Evolutionary conservation across 2,888 invertebrate species (phyloP).

Genomic region (Cepaea hortensis): DNA sequence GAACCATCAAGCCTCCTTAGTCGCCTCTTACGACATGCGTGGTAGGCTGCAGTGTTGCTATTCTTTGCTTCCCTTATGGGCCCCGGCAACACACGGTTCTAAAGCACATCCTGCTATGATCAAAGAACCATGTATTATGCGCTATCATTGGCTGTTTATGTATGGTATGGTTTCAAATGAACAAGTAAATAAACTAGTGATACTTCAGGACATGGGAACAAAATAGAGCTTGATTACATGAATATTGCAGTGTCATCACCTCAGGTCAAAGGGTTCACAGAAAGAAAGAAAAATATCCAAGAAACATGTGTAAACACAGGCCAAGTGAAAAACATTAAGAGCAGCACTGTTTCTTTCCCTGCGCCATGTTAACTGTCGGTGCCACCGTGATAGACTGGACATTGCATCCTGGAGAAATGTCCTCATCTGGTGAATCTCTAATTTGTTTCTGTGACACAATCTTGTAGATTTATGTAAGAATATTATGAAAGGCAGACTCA

Average conservation of each 20-base stretch:
- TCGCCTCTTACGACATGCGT: too few species aligned
- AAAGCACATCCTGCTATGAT: conserved; percentile 2
- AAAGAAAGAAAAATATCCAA: background rate
- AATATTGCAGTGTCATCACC: conserved; percentile 8
- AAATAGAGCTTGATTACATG: conserved; percentile 4
- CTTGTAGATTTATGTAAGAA: conserved; percentile 99
- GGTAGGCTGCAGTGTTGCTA: too few species aligned
- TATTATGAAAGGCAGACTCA: too few species aligned
- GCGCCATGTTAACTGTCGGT: conserved; percentile 78
- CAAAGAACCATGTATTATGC: background rate
- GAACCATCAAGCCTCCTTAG: too few species aligned
- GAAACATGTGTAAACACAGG: background rate
- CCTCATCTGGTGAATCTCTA: conserved; percentile 91
- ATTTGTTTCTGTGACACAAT: conserved; percentile 99
- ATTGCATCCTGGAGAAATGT: conserved; percentile 84
- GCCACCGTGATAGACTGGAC: conserved; percentile 74
- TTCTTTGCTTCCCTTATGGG: too few species aligned
- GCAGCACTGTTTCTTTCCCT: conserved; percentile 93
- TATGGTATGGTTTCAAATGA: background rate
- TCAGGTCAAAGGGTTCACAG: conserved; percentile 22
- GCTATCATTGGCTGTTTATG: conserved; percentile 4
- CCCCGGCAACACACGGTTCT: too few species aligned
- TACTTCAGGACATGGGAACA: background rate
- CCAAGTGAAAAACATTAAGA: conserved; percentile 51
- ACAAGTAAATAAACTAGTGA: background rate